These are phyloP conservation scores for Drosophila limbata DNA, from an alignment of 2,888 invertebrate species.

Conservation along the genomic window DNA sequence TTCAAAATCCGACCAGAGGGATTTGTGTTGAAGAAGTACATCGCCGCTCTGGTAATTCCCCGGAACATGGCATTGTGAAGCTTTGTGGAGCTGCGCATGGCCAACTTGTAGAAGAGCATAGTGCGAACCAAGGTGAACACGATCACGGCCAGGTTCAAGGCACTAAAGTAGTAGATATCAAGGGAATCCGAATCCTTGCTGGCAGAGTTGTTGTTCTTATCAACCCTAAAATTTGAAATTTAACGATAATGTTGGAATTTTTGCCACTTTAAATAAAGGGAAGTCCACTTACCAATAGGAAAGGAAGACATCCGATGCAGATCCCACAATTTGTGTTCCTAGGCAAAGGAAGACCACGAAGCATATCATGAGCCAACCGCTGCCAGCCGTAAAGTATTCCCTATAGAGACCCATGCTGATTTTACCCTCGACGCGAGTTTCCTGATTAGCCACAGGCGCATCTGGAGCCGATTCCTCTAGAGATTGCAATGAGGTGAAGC, in stretches of 20 bases:
- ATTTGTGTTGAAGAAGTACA: conserved; percentile 95
- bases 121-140: conserved; percentile 83
- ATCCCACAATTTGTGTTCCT: conserved; percentile 90
- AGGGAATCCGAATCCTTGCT: conserved; percentile 53
- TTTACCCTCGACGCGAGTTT: conserved; percentile 88
- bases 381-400: conserved; percentile 90
- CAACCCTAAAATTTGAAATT: conserved; percentile 56
- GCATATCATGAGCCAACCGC: conserved; percentile 87
- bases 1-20: conserved; percentile 93
- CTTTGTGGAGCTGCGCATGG: conserved; percentile 90
- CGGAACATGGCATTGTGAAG: conserved; percentile 94
- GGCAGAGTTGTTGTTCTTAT: conserved; percentile 61
- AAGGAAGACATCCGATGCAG: conserved; percentile 91
- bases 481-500: conserved; percentile 86
- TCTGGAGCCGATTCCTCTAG: conserved; percentile 82
- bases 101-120: conserved; percentile 86
- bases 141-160: conserved; percentile 84
- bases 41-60: conserved; percentile 91
- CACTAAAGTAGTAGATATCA: conserved; percentile 86
- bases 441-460: conserved; percentile 86
- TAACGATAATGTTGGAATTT: neutral
- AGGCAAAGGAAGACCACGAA: conserved; percentile 88
- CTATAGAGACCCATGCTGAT: conserved; percentile 88
- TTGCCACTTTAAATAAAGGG: neutral
- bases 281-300: conserved; percentile 87